Evolutionary conservation across 2,113 vertebrate genomes (phyloP), one percentile per base, ranked within the genome.

Genomic region (Crypturellus undulatus): DNA sequence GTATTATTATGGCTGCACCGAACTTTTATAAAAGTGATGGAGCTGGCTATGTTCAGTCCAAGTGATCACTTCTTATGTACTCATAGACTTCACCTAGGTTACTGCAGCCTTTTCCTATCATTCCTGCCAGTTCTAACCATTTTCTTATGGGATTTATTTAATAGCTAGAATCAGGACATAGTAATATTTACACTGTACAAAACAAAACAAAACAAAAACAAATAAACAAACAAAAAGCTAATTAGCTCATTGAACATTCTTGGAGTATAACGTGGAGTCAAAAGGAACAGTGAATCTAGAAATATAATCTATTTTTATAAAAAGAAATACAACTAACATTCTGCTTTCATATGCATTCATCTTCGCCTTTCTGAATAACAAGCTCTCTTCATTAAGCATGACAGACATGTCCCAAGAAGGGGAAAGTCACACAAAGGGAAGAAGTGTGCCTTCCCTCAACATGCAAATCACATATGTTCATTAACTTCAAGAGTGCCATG

Each of bases 401-500:
- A 94, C 86, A 96, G 90, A 63, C 96, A 60, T 94, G 95, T 93
- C 93, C 92, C 85, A 88, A 90, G 84, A 93, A 96, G 90, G 87
- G 32, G 63, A 93, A 96, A 95, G 86, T 94, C 93, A 84, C 88
- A 97, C 95, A 97, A 97, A 97, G 87, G 95, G 87, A 96, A 94
- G 95, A 96, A 96, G 95, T 96, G 95, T 96, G 96, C 94, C 94
- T 93, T 95, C 76, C 84, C 75, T 97, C 93, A 51, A 96, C 93
- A 96, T 96, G 96, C 96, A 97, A 97, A 96, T 96, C 95, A 95
- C 96, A 97, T 89, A 93, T 96, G 94, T 96, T 97, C 94, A 97
- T 97, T 97, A 96, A 96, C 95, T 96, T 96, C 88, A 86, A 95
- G 92, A 96, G 92, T 92, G 92, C 83, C 62, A 88, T 82, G 86